These are phyloP conservation scores for Pseudonaja textilis DNA, from an alignment of 2,113 vertebrate genomes.

Conservation along the genomic window DNA sequence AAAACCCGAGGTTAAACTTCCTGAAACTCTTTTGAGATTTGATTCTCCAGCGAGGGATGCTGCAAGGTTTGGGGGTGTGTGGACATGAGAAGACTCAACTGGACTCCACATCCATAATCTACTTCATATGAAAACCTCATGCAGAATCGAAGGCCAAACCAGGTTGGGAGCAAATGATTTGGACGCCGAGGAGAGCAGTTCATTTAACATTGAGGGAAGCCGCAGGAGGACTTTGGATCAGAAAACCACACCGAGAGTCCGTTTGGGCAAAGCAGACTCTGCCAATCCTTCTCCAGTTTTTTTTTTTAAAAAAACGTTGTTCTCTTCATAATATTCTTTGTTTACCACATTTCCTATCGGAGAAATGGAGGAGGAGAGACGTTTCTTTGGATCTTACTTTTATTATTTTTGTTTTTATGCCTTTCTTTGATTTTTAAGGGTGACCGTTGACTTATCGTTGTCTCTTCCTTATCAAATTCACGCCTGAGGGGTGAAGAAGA, in stretches of 20 bases:
- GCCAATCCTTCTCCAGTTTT: background rate
- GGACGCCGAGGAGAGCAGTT: background rate
- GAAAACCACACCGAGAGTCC: background rate
- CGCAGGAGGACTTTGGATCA: background rate
- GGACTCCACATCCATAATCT: background rate
- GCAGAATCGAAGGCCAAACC: background rate
- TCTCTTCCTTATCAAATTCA: background rate
- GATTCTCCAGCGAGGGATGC: background rate
- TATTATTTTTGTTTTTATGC: background rate
- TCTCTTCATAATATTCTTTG: background rate
- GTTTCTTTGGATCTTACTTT: background rate
- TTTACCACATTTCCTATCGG: background rate
- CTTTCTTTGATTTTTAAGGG: background rate
- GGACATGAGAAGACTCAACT: background rate
- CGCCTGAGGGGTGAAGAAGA: background rate
- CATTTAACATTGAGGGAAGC: background rate
- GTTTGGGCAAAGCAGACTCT: background rate
- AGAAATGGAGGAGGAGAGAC: background rate
- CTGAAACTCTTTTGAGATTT: background rate
- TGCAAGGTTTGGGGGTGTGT: background rate
- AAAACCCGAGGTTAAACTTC: background rate
- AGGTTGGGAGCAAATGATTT: background rate
- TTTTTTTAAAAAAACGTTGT: background rate
- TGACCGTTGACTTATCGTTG: background rate
- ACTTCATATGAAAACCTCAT: background rate